Evolutionary conservation across 2,113 vertebrate species (phyloP), one percentile per base, ranked within the genome.

Genomic region (Podarcis cretensis): DNA sequence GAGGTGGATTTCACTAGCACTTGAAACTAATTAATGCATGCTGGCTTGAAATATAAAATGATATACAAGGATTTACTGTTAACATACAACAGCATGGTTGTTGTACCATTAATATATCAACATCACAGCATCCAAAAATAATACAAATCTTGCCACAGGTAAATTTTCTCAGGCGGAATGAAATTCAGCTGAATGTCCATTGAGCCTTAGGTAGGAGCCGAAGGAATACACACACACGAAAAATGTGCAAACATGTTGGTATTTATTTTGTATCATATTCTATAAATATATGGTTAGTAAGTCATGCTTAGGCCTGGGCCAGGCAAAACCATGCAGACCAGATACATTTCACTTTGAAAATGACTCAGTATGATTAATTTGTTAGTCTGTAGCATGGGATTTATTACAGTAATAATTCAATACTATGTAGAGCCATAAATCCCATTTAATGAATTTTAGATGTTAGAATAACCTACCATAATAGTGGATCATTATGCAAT

Each of bases 21-120:
- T 89, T 94, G 84, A 91, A 74, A 81, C 65, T 94, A 82, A 91
- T 93, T 94, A 92, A 93, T 83, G 59, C 85, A 93, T 83, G 59
- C 85, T 84, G 76, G 79, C 89, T 94, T 92, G 81, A 90, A 93
- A 87, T 54, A 48, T 91, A 80, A 83, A 90, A 69, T 54, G 9
- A 54, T 54, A 54, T 54, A 54, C 48, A 54, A 54, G 48, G 48
- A 54, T 54, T 54, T 54, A 54, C 48, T 54, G 48, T 12, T 54
- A 54, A 12, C 1, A 75, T 89, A 77, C 73, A 59, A 18, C 85
- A 90, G 92, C 93, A 59, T 89, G 30, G 0, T 78, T 83, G 89
- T 87, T 91, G 86, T 88, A 3, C 89, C 89, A 0, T 87, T 91
- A 84, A 0, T 8, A 63, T 87, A 90, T 81, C 77, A 93, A 27